Evolutionary conservation across 1,140 invertebrate species (phyloP), one percentile per base, ranked within the genome.

Genomic region (Conus ventricosus): DNA sequence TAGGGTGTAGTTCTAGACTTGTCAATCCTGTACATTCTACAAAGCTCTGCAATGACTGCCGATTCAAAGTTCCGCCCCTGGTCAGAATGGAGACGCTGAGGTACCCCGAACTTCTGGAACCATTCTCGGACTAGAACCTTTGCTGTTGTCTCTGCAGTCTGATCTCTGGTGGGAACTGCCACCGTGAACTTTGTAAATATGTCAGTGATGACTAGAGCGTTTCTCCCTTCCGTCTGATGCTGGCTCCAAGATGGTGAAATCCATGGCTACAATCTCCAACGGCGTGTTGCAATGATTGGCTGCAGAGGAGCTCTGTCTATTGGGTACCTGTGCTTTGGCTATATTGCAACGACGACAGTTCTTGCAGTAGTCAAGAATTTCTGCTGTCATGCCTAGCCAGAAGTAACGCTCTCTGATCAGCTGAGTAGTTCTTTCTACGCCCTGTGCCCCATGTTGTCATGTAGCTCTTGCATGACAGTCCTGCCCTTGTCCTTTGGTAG

Each of bases 201-300:
- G 84, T 92, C 92, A 17, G 91, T 92, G 60, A 92, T 89, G 17
- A 92, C 89, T 39, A 39, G 39, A 39, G 39, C 39, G 39, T 39
- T n/a, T 39, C 39, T 39, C 39, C 39, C 39, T 39, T 39, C 88
- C 76, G 71, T 85, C 80, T 27, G 39, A n/a, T 17, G 84, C n/a
- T 54, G 25, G n/a, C 54, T 91, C 90, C n/a, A 91, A 76, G 51
- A 88, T 4, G 1, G 85, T 87, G 55, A 91, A 90, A 84, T 90
- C 75, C 39, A 39, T 39, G 39, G 39, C 39, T 39, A 39, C 39
- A 39, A 39, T 39, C 39, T 39, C 39, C 39, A 53, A 71, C 63
- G 81, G 88, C 1, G 25, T 55, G 27, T 87, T 39, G 27, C 87
- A 87, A 55, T 81, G 76, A 53, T 55, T 27, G n/a, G 90, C 71